phyloP scores from a whole-genome alignment of 1,140 invertebrate species.

The Megathymus violae region DNA sequence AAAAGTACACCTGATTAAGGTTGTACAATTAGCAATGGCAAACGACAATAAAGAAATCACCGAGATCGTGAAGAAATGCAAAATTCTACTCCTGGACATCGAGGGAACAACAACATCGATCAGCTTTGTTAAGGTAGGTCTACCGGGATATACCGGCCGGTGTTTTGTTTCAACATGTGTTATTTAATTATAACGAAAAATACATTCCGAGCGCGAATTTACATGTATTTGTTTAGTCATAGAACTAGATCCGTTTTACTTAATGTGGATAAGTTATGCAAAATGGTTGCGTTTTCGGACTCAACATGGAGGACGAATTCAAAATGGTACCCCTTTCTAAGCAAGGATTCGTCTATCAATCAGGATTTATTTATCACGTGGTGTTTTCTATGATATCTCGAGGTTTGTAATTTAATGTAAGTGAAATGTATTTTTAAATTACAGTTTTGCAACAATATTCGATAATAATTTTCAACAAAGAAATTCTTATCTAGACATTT shows the following conservation, averaged over 20 bases:
- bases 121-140: slow-evolving; percentile 83
- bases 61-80: slow-evolving; percentile 77
- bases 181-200: slow-evolving; percentile 32
- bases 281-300: slow-evolving; percentile 74
- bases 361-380: slow-evolving; percentile 31
- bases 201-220: slow-evolving; percentile 3
- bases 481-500: not conserved
- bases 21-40: slow-evolving; percentile 65
- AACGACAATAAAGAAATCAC: slow-evolving; percentile 72
- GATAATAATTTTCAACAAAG: not conserved
- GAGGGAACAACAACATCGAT: slow-evolving; percentile 83
- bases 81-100: slow-evolving; percentile 79
- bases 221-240: slow-evolving; percentile 10
- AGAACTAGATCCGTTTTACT: slow-evolving; percentile 27
- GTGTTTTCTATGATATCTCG: not conserved
- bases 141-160: slow-evolving; percentile 76
- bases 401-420: not conserved
- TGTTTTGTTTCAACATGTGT: slow-evolving; percentile 73
- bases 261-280: slow-evolving; percentile 44
- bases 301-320: slow-evolving; percentile 82
- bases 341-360: slow-evolving; percentile 44
- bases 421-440: not conserved
- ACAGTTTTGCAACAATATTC: not conserved
- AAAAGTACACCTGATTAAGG: slow-evolving; percentile 61
- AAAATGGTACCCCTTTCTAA: slow-evolving; percentile 78